A percentile compares a stretch with the other conserved stretches of the same genome.
These are phyloP conservation scores for Acheta domesticus DNA, from an alignment of 2,888 invertebrate genomes.

Conservation along the genomic window DNA sequence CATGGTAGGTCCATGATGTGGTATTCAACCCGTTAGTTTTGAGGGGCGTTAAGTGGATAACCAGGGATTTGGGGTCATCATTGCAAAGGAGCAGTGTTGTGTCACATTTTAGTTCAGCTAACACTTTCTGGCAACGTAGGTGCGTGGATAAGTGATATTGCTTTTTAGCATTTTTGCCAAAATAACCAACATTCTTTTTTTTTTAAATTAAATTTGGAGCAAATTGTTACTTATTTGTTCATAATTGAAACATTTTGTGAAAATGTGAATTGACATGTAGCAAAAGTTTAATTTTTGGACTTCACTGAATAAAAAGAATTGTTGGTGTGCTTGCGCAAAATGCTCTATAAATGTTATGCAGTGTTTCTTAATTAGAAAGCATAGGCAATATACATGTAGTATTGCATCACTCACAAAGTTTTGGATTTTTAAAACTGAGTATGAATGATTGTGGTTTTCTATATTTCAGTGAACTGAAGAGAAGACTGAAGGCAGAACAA, in stretches of 20 bases:
- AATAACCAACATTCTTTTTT: background rate
- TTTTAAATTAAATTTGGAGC: background rate
- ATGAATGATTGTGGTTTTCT: background rate
- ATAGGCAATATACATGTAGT: background rate
- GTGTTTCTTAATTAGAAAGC: background rate
- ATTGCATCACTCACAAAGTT: background rate
- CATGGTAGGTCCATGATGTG: slow-evolving; percentile 24
- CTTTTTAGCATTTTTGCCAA: background rate
- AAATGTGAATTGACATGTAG: too few relatives aligned
- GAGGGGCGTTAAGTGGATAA: slow-evolving; percentile 24
- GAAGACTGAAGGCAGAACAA: slow-evolving; percentile 86
- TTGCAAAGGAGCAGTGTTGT: slow-evolving; percentile 12
- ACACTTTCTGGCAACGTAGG: slow-evolving; percentile 29
- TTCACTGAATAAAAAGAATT: background rate
- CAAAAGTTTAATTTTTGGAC: background rate
- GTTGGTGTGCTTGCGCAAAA: background rate
- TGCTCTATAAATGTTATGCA: background rate
- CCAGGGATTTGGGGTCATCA: slow-evolving; percentile 24
- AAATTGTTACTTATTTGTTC: background rate
- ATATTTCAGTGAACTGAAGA: slow-evolving; percentile 81
- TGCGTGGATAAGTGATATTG: slow-evolving; percentile 22
- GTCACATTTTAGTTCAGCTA: slow-evolving; percentile 18
- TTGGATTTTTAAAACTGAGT: background rate
- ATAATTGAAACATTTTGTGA: background rate
- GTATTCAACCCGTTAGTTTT: slow-evolving; percentile 20